Base-by-base conservation (phyloP, 2,888 invertebrate genomes). In the Clusia tigrina region DNA sequence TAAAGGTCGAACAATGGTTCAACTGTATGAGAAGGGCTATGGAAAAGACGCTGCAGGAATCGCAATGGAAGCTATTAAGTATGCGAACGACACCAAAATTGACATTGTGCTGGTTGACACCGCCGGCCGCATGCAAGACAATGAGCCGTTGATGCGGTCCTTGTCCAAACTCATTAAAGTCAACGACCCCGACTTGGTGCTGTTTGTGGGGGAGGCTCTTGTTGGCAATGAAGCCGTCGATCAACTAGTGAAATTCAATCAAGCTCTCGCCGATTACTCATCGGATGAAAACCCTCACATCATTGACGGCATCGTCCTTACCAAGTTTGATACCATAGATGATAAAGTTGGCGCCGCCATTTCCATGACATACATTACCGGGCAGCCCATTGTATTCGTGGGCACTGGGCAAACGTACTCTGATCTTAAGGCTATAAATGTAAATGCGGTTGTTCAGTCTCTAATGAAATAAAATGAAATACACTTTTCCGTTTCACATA, bases 41-140 rank as follows among this genome's bases (percentile, higher is more conserved):
- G 94, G 93, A 15, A 98, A 98, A 83, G 99, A 99, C 86, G 96
- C 98, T 0, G 98, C 99, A 10, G 97, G 96, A 17, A 96, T 99
- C 72, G 98, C 99, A 0, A 92, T 95, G 91, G 97, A 98, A 82
- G 98, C 98, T 0, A 96, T 99, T 69, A 90, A 91, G 61, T 92
- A 87, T 84, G 97, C 98, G 0, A 87, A 89, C 58, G 96, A 96
- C 75, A 86, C 88, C 0, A 88, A 86, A 60, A 88, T 94, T 60
- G 97, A 99, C 85, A 90, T 98, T 10, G 98, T 98, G 0, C 86
- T 99, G n/a, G 90, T 99, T 18, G 99, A 99, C 84, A 99, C 99
- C 0, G 99, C 99, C 38, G 99, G 99, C n/a, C 88, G 99, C 65
- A 99, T 99, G 99, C 99, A 99, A 85, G 98, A 99, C 85, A 99